phyloP scores from a whole-genome alignment of 2,797 vertebrate genomes.

The Amblyraja radiata region DNA sequence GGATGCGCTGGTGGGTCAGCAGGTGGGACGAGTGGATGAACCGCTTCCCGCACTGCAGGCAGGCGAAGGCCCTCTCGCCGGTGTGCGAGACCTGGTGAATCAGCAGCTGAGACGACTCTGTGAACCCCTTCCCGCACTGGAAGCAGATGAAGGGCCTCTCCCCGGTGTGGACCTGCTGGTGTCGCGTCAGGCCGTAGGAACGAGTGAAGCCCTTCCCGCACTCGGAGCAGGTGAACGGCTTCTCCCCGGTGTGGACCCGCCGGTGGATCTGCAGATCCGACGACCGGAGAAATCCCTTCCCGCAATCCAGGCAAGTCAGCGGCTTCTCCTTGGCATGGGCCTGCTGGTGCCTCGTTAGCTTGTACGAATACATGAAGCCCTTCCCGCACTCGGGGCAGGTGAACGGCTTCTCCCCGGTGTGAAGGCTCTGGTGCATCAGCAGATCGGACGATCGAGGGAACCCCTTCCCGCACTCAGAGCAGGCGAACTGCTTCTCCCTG shows the following conservation, averaged over 20 bases:
- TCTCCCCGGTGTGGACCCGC: not conserved
- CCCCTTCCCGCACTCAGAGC: constrained; percentile 7
- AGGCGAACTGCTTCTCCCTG: not conserved
- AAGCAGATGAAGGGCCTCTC: not conserved
- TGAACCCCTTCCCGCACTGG: not conserved
- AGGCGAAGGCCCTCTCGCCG: not conserved
- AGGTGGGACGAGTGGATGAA: not conserved
- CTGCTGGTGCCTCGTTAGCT: no score
- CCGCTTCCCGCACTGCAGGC: not conserved
- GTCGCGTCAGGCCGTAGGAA: no score
- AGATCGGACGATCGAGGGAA: no score
- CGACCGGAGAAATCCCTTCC: no score
- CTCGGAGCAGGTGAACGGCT: not conserved
- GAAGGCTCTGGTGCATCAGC: not conserved
- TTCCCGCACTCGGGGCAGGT: constrained; percentile 8
- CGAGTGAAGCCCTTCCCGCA: not conserved
- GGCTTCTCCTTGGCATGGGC: no score
- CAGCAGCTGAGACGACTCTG: no score
- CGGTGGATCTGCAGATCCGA: no score
- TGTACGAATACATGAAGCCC: not conserved
- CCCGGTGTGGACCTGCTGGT: not conserved
- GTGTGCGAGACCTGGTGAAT: no score
- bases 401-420: not conserved
- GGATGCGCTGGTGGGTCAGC: constrained; percentile 68
- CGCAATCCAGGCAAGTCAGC: no score